These are phyloP conservation scores for Knipowitschia caucasica DNA, from an alignment of 2,797 vertebrate genomes.

Conservation along the genomic window DNA sequence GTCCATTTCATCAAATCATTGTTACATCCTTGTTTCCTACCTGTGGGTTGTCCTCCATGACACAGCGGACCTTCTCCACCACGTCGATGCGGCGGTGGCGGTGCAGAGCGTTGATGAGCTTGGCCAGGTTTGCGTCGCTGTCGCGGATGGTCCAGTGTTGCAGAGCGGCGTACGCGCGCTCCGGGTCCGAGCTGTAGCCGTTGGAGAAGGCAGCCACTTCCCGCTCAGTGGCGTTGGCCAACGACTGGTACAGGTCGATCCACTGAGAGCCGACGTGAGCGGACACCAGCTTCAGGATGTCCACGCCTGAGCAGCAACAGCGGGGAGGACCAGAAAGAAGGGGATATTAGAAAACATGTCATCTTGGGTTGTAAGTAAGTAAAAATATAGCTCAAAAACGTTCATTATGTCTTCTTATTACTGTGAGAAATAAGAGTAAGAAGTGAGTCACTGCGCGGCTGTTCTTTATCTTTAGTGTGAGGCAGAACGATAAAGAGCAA, in stretches of 20 bases:
- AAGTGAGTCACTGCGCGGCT: no score
- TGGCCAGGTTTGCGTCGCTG: constrained; percentile 90
- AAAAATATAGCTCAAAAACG: no score
- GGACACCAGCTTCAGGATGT: constrained; percentile 93
- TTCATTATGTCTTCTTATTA: no score
- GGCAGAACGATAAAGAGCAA: no score
- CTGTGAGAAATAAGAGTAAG: no score
- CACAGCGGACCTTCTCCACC: constrained; percentile 91
- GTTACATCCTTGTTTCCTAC: no score
- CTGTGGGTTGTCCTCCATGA: constrained; percentile 95
- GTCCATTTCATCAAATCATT: no score
- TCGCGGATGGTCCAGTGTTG: constrained; percentile 97
- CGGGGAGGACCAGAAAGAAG: no score
- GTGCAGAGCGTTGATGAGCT: constrained; percentile 92
- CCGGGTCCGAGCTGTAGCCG: constrained; percentile 85
- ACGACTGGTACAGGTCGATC: constrained; percentile 91
- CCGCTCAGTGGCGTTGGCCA: constrained; percentile 89
- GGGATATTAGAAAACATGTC: no score
- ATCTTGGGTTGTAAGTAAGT: no score
- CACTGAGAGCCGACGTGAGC: constrained; percentile 92
- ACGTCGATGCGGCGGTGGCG: constrained; percentile 90
- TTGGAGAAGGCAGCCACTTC: constrained; percentile 92
- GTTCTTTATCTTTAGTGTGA: no score
- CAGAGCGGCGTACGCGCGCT: constrained; percentile 89
- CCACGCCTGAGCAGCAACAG: constrained; percentile 80